Evolutionary conservation across 2,113 vertebrate species (phyloP), one percentile per base, ranked within the genome.

Genomic region (Tricholaema leucomelas): DNA sequence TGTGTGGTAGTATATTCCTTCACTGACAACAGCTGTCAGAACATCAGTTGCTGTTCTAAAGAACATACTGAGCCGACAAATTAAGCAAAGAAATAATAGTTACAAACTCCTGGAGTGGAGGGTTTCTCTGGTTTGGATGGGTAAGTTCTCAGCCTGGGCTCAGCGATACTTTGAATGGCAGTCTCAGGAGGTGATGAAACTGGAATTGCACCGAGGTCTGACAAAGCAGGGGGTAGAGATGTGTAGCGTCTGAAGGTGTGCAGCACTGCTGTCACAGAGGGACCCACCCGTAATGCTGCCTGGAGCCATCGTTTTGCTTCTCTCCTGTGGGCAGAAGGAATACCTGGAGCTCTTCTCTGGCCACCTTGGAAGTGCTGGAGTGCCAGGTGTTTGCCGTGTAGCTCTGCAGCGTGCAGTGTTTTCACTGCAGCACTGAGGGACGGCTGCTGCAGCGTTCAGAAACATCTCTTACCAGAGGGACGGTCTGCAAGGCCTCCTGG

Each of bases 391-490:
- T 81, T 60, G 54, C 35, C 48, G 23, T n/a, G 30, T 12, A 52
- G 33, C 81, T 85, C 70, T 23, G 2, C 1, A 14, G 38, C 31
- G 4, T 19, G 17, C n/a, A 33, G 0, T 3, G 4, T 46, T 73
- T 59, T 31, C 36, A 50, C 66, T 58, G 23, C 59, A 60, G 76
- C 33, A 1, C 44, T 28, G 38, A 16, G 46, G 46, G 5, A 50
- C 19, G 25, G 27, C n/a, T 63, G 42, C 13, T 28, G 9, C 33
- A 25, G 28, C 12, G 30, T 6, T 61, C 55, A 11, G 5, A 66
- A 70, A 64, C 25, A 8, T 12, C 42, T 76, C 59, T 18, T 65
- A 13, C 10, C 58, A 24, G 4, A 7, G 7, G 24, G 31, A 46
- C 4, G 17, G 23, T 27, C 55, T 42, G 44, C 23, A 79, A 4